Evolutionary conservation across 2,797 vertebrate species (phyloP).

Genomic region (Mus caroli): DNA sequence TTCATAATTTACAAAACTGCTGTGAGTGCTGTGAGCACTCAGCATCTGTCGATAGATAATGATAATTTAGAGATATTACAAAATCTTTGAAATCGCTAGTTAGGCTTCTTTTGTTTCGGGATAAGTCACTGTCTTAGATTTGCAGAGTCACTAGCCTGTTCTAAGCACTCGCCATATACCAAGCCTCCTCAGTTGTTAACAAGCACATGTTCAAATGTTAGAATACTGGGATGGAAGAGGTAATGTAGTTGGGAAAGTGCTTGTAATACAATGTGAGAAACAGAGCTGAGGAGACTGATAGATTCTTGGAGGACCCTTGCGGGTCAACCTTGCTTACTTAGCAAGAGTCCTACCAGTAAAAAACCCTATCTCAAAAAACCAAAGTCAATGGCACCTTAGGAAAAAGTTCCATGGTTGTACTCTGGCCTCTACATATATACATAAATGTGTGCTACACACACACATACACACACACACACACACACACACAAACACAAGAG

Average conservation of each 20-base stretch:
- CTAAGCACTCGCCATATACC: background rate
- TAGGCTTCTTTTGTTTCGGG: background rate
- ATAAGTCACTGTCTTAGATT: background rate
- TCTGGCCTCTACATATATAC: background rate
- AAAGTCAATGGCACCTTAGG: background rate
- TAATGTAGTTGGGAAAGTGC: background rate
- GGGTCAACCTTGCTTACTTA: rapidly evolving
- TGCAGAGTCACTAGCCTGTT: background rate
- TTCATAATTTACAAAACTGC: background rate
- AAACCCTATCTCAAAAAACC: background rate
- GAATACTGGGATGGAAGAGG: background rate
- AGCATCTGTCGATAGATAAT: background rate
- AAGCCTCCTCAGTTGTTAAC: background rate
- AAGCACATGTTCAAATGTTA: background rate
- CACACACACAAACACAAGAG: background rate
- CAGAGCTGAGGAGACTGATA: background rate
- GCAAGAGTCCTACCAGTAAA: background rate
- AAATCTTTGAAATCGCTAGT: background rate
- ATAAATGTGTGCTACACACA: background rate
- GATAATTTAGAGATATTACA: background rate
- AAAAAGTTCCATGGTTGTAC: background rate
- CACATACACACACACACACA: background rate
- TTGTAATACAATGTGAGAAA: background rate
- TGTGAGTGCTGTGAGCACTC: background rate
- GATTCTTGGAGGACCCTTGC: background rate